These are phyloP conservation scores for Phymanthus crucifer DNA, from an alignment of 92 coral and sea anemone genomes.

Conservation along the genomic window DNA sequence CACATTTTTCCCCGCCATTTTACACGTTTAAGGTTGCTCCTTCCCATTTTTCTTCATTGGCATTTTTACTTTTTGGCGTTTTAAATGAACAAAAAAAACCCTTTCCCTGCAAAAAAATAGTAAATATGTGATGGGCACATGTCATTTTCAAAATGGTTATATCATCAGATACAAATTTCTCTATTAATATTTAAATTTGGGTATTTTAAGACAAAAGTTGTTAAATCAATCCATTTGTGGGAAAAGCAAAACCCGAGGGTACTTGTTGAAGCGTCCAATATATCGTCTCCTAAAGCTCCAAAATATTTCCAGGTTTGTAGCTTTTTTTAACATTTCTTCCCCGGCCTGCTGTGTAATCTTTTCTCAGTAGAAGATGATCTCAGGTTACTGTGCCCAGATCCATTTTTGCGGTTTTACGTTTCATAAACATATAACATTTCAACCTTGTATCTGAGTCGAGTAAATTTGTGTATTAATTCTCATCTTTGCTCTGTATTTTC, in stretches of 20 bases:
- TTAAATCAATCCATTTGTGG: background rate
- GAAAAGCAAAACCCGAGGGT: background rate
- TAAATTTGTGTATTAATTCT: constrained; percentile 9
- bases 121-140: constrained; percentile 66
- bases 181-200: constrained; percentile 29
- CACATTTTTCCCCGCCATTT: background rate
- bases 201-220: constrained; percentile 26
- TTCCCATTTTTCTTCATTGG: background rate
- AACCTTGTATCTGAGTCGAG: background rate
- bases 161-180: constrained; percentile 62
- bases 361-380: background rate
- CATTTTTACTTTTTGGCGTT: background rate
- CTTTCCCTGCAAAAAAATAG: constrained; percentile 29
- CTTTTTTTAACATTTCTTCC: background rate
- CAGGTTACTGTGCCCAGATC: background rate
- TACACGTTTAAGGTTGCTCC: background rate
- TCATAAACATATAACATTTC: constrained; percentile 20
- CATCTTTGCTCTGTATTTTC: background rate
- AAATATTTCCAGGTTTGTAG: constrained; percentile 6
- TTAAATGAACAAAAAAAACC: constrained; percentile 5
- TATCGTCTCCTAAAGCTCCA: background rate
- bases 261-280: background rate
- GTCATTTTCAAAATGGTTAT: constrained; percentile 61
- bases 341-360: background rate
- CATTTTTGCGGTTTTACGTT: constrained; percentile 20